Evolutionary conservation across 2,113 vertebrate genomes (phyloP), one percentile per base, ranked within the genome.

Genomic region (Microcebus griseorufus): DNA sequence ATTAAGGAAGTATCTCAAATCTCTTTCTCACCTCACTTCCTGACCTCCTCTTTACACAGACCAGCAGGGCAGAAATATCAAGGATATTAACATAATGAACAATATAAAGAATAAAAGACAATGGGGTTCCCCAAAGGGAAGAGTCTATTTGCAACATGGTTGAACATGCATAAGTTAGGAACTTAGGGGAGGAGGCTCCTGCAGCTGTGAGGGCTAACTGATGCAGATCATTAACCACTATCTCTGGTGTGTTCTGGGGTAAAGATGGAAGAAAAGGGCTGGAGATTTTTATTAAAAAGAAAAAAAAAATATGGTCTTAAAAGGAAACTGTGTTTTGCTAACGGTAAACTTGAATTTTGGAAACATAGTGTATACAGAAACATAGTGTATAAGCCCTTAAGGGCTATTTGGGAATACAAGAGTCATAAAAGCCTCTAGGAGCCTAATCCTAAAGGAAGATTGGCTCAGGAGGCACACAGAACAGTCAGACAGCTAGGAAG

Each of bases 41-140:
- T 83, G 55, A 62, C 32, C 42, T 94, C 10, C 9, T 48, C 9
- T 82, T 86, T 86, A 62, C 37, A 22, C 45, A 85, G 45, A 84
- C 73, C 6, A 16, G 45, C 25, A 67, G 39, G 3, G 27, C 45
- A 94, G 29, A 93, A 90, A 90, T 76, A 93, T 65, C 39, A 85
- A 94, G 37, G n/a, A 83, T 45, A 92, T 62, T 58, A 88, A 72
- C 65, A 91, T 70, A 84, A 84, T 78, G 81, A 95, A 90, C 27
- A 97, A 53, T 62, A 88, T 37, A 90, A 96, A 90, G 67, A 67
- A 86, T 84, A 86, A 87, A 89, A 93, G n/a, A 92, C 37, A 72
- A 53, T 34, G 65, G 18, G 27, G 22, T 81, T 97, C 37, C 60
- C 60, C 62, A 25, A 10, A 64, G 60, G 58, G 58, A 92, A 92